Evolutionary conservation across 2,113 vertebrate species (phyloP), one percentile per base, ranked within the genome.

Genomic region (Forbesichthys agassizii): DNA sequence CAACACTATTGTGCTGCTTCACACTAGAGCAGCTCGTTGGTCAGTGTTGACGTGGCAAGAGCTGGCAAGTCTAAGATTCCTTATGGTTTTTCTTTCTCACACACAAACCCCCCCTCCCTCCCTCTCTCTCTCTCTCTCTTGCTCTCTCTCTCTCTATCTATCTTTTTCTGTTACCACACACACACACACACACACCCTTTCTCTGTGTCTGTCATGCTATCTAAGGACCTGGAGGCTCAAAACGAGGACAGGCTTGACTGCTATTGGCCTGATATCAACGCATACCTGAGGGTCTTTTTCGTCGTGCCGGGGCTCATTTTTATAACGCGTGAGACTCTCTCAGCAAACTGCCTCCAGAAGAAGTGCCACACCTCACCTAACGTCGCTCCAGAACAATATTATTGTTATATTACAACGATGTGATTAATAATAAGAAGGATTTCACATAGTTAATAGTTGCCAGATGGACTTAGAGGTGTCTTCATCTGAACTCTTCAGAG

Each of bases 241-340:
- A 85, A 84, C 74, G 66, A 85, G 84, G 84, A 88, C 78, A 82
- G 80, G 86, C 82, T 81, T 89, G 87, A 87, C 82, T 88, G 71
- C 63, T 74, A 76, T 84, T 88, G 82, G 85, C 82, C 70, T 66
- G 66, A 61, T 68, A 78, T 80, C 86, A 87, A 84, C 82, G 85
- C 84, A 83, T 88, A 87, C 86, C 84, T 88, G 85, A 81, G 72
- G 79, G 78, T 82, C 71, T 81, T 67, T 61, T 18, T 71, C 56
- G 54, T 82, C 81, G 61, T 85, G 85, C 86, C 88, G 85, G 69
- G 75, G 84, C 83, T 85, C 85, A 86, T 86, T 83, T 84, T 83
- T 84, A 60, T 82, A 56, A 84, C 76, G 74, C 61, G 68, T 81
- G 72, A 83, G 80, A 75, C 74, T 59, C 79, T 84, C 83, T 61